These are phyloP conservation scores for Diabrotica balteata DNA, from an alignment of 2,888 invertebrate species.

Conservation along the genomic window DNA sequence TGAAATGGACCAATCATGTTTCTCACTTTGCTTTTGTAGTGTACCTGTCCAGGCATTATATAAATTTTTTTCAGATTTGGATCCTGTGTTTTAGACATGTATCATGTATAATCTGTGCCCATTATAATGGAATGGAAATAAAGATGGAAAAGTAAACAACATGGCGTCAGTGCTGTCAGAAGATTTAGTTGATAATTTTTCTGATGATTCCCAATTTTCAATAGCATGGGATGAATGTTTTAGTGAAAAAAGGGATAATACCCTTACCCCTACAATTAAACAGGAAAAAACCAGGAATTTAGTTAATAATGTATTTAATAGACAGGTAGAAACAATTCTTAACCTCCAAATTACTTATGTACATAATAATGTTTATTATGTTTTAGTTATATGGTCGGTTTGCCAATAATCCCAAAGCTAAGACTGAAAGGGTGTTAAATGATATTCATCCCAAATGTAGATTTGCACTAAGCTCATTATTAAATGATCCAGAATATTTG, in stretches of 20 bases:
- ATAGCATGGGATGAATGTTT: conserved; percentile 41
- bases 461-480: conserved; percentile 48
- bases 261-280: conserved; percentile 28
- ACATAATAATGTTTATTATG: conserved; percentile 35
- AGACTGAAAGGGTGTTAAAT: conserved; percentile 58
- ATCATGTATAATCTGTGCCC: too few species aligned
- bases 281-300: conserved; percentile 44
- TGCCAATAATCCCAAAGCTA: conserved; percentile 55
- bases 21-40: too few species aligned
- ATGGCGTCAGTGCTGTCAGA: conserved; percentile 50
- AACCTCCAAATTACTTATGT: conserved; percentile 48
- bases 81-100: too few species aligned
- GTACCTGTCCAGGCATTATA: too few species aligned
- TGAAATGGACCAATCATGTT: too few species aligned
- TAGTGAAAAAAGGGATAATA: conserved; percentile 40
- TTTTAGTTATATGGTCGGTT: conserved; percentile 57
- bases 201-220: conserved; percentile 49
- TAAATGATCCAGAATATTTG: conserved; percentile 49
- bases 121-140: neutral
- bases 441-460: conserved; percentile 56
- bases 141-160: conserved; percentile 45
- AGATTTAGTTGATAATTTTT: conserved; percentile 50
- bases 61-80: too few species aligned
- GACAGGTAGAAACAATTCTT: conserved; percentile 48
- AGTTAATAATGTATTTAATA: conserved; percentile 47